These are phyloP conservation scores for Oncorhynchus clarkii DNA, from an alignment of 2,113 vertebrate genomes.

Conservation along the genomic window DNA sequence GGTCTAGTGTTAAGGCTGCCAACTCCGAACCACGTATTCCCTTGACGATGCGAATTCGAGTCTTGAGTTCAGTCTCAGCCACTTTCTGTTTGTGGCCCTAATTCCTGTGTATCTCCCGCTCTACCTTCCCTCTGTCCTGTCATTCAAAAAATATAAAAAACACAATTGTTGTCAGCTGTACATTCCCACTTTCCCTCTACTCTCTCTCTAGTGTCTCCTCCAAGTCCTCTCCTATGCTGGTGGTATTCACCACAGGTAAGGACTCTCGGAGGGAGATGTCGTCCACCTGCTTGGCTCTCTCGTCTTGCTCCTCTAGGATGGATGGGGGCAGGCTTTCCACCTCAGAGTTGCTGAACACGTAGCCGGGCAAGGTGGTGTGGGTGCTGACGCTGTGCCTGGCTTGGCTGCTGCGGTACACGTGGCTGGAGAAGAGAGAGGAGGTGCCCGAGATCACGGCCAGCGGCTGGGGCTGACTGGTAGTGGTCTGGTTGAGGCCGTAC, in stretches of 20 bases:
- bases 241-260: neutral
- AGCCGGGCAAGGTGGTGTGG: neutral
- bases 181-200: neutral
- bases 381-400: neutral
- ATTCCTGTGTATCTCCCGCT: too few relatives aligned
- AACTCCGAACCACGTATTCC: too few relatives aligned
- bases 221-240: neutral
- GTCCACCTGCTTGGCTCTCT: neutral
- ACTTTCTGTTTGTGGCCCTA: too few relatives aligned
- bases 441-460: neutral
- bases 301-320: neutral
- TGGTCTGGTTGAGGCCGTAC: neutral
- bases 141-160: too few relatives aligned
- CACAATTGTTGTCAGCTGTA: neutral
- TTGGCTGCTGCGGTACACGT: neutral
- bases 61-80: too few relatives aligned
- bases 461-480: neutral
- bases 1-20: too few relatives aligned
- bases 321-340: neutral
- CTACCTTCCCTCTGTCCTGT: too few relatives aligned
- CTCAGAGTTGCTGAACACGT: constrained; percentile 3
- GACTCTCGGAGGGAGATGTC: constrained; percentile 5
- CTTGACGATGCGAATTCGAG: too few relatives aligned
- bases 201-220: constrained; percentile 3
- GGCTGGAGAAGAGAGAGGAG: constrained; percentile 5